Conservation (phyloP, 2,797 vertebrate species). For the Rhynchotus rufescens region DNA sequence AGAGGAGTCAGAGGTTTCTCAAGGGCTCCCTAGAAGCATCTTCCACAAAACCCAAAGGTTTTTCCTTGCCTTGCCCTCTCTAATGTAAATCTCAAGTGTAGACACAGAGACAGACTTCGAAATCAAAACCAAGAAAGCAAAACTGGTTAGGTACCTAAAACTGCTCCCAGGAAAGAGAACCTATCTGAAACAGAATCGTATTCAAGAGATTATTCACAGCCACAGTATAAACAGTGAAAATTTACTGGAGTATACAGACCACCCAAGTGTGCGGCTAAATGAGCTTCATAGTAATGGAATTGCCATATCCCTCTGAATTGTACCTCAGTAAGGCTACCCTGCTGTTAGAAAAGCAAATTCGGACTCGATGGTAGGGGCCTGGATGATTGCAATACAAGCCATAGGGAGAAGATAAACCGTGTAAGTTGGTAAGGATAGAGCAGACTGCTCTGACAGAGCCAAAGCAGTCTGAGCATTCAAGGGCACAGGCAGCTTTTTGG, state of each 20-base stretch:
- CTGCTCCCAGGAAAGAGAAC: neutral
- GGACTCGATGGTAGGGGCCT: neutral
- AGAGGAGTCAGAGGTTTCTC: neutral
- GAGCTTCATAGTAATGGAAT: slow-evolving; percentile 50
- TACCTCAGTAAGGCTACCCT: neutral
- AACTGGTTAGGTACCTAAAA: neutral
- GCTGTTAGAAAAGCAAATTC: slow-evolving; percentile 51
- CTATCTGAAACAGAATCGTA: neutral
- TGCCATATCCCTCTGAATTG: slow-evolving; percentile 22
- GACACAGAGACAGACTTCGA: neutral
- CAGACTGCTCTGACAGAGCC: neutral
- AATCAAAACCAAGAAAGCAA: neutral
- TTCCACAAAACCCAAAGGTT: neutral
- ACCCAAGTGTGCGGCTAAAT: slow-evolving; percentile 56
- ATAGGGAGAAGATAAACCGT: slow-evolving; percentile 18
- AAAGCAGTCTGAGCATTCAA: neutral
- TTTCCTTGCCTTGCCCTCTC: neutral
- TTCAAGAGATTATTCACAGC: slow-evolving; percentile 47
- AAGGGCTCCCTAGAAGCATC: neutral
- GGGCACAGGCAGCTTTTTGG: neutral
- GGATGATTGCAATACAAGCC: slow-evolving; percentile 25
- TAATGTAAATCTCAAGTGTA: neutral
- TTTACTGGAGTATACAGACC: slow-evolving; percentile 45
- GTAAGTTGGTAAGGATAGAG: neutral
- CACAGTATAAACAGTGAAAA: slow-evolving; percentile 49